Conservation (phyloP, 2,113 vertebrate species). For the Piliocolobus tephrosceles region DNA sequence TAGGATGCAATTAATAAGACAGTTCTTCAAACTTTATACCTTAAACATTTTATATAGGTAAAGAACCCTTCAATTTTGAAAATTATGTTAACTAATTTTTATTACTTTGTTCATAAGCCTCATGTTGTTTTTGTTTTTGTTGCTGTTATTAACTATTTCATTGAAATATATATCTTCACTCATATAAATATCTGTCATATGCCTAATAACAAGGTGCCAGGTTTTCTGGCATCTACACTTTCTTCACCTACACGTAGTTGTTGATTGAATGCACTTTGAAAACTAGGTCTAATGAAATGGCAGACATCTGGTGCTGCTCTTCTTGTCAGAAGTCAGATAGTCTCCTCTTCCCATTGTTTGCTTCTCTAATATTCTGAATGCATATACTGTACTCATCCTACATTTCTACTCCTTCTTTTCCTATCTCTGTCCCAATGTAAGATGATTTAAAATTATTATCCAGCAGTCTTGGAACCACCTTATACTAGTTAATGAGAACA, state of each 20-base stretch:
- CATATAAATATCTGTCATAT: not conserved
- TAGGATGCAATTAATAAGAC: not conserved
- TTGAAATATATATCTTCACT: not conserved
- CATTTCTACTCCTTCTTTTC: too few relatives aligned
- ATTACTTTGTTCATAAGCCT: not conserved
- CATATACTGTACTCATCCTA: too few relatives aligned
- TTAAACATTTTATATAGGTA: not conserved
- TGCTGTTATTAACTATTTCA: not conserved
- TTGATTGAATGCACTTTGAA: not conserved
- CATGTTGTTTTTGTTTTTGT: not conserved
- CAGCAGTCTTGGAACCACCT: not conserved
- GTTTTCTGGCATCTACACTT: not conserved
- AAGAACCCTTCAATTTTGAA: not conserved
- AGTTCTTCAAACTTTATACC: not conserved
- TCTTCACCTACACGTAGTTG: not conserved
- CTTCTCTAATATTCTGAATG: not conserved
- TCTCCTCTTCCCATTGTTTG: not conserved
- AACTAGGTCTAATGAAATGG: not conserved
- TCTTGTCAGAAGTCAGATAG: not conserved
- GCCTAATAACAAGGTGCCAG: not conserved
- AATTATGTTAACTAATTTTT: not conserved
- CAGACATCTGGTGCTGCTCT: not conserved
- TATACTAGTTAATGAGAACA: not conserved
- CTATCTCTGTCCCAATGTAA: not conserved
- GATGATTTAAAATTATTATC: not conserved